These are phyloP conservation scores for Origma solitaria DNA, from an alignment of 2,113 vertebrate genomes.

Conservation along the genomic window DNA sequence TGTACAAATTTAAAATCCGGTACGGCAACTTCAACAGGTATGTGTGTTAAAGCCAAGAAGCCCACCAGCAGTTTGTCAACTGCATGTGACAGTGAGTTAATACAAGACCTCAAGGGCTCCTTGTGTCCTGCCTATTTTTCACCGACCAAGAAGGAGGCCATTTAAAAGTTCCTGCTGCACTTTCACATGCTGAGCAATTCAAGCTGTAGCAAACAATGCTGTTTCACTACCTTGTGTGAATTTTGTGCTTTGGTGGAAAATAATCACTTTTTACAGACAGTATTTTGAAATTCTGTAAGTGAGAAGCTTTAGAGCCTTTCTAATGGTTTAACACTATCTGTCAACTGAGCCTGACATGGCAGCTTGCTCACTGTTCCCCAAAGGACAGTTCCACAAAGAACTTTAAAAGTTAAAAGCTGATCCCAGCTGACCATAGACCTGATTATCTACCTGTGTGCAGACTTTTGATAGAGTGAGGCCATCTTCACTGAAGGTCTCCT, in stretches of 20 bases:
- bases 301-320: background rate
- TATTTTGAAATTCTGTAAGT: background rate
- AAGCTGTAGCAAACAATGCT: background rate
- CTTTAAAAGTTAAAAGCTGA: background rate
- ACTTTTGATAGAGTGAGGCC: background rate
- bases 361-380: background rate
- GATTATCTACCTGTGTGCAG: background rate
- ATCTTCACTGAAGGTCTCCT: background rate
- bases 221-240: background rate
- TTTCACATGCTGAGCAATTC: background rate
- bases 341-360: fast-evolving
- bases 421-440: background rate
- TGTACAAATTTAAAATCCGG: slow-evolving; percentile 86
- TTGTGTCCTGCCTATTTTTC: background rate
- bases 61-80: background rate
- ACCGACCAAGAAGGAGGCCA: fast-evolving
- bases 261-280: background rate
- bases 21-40: slow-evolving; percentile 77
- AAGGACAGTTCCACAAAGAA: background rate
- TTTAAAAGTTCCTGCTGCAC: background rate
- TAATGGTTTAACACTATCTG: background rate
- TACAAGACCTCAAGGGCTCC: background rate
- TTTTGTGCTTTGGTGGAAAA: background rate
- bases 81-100: background rate
- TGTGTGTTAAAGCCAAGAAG: background rate